These are phyloP conservation scores for Drosophila atroscutellata DNA, from an alignment of 2,888 invertebrate species.

Conservation along the genomic window DNA sequence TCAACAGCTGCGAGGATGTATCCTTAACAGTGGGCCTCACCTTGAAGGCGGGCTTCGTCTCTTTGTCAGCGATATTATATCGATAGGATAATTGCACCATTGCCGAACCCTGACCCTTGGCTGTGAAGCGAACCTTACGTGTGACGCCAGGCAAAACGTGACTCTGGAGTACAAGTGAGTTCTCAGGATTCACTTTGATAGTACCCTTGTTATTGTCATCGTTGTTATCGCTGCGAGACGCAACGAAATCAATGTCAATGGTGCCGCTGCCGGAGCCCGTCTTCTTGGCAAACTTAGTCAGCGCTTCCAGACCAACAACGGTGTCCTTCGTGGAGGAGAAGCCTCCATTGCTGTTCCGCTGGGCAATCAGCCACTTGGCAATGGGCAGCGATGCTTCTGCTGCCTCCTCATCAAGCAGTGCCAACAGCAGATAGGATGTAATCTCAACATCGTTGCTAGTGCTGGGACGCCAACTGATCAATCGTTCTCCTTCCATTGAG, in stretches of 20 bases:
- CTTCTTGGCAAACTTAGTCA: slow-evolving; percentile 88
- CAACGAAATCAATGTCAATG: slow-evolving; percentile 73
- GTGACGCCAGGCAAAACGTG: slow-evolving; percentile 86
- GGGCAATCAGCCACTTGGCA: slow-evolving; percentile 90
- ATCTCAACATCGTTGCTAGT: slow-evolving; percentile 90
- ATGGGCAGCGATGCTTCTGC: slow-evolving; percentile 85
- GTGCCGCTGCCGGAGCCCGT: slow-evolving; percentile 84
- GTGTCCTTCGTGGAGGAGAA: slow-evolving; percentile 93
- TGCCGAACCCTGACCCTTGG: slow-evolving; percentile 92
- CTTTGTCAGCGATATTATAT: slow-evolving; percentile 94
- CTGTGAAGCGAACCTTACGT: slow-evolving; percentile 89
- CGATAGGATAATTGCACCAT: slow-evolving; percentile 91
- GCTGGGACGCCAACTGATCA: slow-evolving; percentile 86
- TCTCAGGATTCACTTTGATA: slow-evolving; percentile 88
- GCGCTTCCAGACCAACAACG: slow-evolving; percentile 90
- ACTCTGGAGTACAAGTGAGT: slow-evolving; percentile 93
- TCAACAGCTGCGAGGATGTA: slow-evolving; percentile 91
- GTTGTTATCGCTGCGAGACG: slow-evolving; percentile 50
- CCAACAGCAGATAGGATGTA: slow-evolving; percentile 94
- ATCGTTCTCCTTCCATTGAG: neutral
- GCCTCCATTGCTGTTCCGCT: slow-evolving; percentile 89
- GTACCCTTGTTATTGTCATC: slow-evolving; percentile 52
- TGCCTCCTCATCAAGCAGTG: slow-evolving; percentile 85
- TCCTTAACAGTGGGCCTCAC: slow-evolving; percentile 94
- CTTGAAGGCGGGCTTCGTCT: slow-evolving; percentile 94